These are phyloP conservation scores for Bos indicus DNA, from an alignment of 2,113 vertebrate species.

Conservation along the genomic window DNA sequence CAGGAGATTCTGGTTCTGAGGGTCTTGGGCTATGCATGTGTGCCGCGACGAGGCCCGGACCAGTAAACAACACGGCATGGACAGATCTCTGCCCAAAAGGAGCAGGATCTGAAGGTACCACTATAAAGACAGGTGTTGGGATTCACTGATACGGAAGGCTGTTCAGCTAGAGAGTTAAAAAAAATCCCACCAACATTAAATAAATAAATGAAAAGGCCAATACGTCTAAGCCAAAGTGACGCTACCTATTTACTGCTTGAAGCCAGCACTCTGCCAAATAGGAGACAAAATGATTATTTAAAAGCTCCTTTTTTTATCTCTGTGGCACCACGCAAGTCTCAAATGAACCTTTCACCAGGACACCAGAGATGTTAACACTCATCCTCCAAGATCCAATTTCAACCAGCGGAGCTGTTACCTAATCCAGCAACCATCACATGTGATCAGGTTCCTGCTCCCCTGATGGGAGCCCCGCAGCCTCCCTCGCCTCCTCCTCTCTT, in stretches of 20 bases:
- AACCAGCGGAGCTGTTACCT: slow-evolving; percentile 48
- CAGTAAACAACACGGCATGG: background rate
- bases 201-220: slow-evolving; percentile 56
- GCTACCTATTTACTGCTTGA: slow-evolving; percentile 65
- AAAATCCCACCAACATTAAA: background rate
- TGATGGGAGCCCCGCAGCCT: background rate
- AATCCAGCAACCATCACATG: slow-evolving; percentile 54
- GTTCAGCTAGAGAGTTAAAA: background rate
- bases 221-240: slow-evolving; percentile 59
- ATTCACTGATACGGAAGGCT: rapidly evolving
- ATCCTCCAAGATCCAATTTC: slow-evolving; percentile 60
- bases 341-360: slow-evolving; percentile 9
- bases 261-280: slow-evolving; percentile 46
- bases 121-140: rapidly evolving
- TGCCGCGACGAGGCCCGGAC: rapidly evolving
- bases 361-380: slow-evolving; percentile 40
- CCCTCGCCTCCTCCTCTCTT: too few species aligned
- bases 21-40: rapidly evolving
- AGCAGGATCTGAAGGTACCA: background rate
- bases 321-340: background rate
- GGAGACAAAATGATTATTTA: slow-evolving; percentile 77
- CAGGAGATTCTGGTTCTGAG: background rate
- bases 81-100: background rate
- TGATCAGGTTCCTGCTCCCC: background rate
- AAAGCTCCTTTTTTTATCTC: slow-evolving; percentile 75